Percentiles rank a stretch among this genome's conserved stretches.
These are phyloP conservation scores for Phataginus tetradactyla DNA, from an alignment of 2,797 vertebrate genomes.

Conservation along the genomic window DNA sequence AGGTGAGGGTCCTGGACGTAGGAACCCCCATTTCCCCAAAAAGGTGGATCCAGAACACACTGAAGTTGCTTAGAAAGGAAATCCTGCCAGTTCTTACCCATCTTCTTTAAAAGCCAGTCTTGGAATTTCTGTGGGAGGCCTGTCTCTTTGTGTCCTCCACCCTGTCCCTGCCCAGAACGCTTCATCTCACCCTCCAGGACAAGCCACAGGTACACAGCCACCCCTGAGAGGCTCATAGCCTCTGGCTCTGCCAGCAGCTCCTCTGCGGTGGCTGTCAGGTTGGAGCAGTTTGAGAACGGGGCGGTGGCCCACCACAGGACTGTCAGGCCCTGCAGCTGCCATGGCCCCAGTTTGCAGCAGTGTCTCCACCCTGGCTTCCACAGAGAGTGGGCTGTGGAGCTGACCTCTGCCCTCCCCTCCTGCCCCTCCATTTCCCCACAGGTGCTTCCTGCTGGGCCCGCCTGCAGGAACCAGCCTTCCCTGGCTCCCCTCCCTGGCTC, in stretches of 20 bases:
- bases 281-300: fast-evolving
- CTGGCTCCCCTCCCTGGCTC: not conserved
- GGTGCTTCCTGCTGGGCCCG: not conserved
- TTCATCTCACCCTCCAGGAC: fast-evolving
- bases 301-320: fast-evolving
- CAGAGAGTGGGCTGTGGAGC: fast-evolving
- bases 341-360: fast-evolving
- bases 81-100: fast-evolving
- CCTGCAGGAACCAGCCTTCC: not conserved
- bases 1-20: too few species aligned
- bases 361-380: fast-evolving
- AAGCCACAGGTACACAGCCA: fast-evolving
- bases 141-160: not conserved
- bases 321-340: not conserved
- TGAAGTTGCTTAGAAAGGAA: not conserved
- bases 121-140: fast-evolving
- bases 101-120: not conserved
- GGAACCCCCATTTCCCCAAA: too few species aligned
- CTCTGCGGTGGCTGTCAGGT: fast-evolving
- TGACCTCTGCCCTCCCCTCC: not conserved
- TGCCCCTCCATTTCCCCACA: not conserved
- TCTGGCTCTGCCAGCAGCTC: fast-evolving
- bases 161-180: not conserved
- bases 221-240: fast-evolving
- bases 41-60: too few species aligned